phyloP scores from a whole-genome alignment of 1,140 invertebrate species.

The Cryptotermes secundus region DNA sequence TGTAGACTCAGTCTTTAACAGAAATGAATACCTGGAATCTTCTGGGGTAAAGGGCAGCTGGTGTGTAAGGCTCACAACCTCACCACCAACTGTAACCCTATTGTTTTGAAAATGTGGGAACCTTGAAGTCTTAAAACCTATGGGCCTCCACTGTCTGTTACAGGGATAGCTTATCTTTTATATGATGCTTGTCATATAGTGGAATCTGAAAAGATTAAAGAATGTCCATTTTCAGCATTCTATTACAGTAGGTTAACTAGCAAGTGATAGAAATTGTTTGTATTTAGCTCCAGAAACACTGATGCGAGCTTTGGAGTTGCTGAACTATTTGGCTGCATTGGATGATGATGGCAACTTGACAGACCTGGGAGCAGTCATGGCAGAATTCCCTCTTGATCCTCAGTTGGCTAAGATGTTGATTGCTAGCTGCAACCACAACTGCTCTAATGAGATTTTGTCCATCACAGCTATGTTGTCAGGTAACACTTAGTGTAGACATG shows the following conservation, averaged over 20 bases:
- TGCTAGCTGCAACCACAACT: slow-evolving; percentile 94
- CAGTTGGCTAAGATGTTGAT: slow-evolving; percentile 99
- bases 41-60: too few relatives aligned
- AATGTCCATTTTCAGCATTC: not conserved
- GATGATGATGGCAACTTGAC: slow-evolving; percentile 97
- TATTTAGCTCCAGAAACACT: slow-evolving; percentile 92
- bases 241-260: slow-evolving; percentile 21
- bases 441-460: slow-evolving; percentile 98
- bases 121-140: too few relatives aligned
- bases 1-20: too few relatives aligned
- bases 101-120: too few relatives aligned
- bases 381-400: slow-evolving; percentile 98
- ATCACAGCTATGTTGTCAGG: slow-evolving; percentile 99
- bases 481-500: slow-evolving; percentile 52
- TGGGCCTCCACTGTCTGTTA: too few relatives aligned
- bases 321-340: slow-evolving; percentile 95
- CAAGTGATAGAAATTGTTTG: slow-evolving; percentile 22
- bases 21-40: too few relatives aligned
- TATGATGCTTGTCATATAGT: too few relatives aligned
- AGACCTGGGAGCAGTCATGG: slow-evolving; percentile 97
- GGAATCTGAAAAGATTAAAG: too few relatives aligned
- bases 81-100: too few relatives aligned
- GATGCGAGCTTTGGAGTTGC: slow-evolving; percentile 96
- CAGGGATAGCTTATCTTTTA: too few relatives aligned
- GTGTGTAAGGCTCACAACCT: too few relatives aligned